A percentile compares a stretch with the other conserved stretches of the same genome.
Evolutionary conservation across 1,140 invertebrate species (phyloP).

Genomic region (Procambarus virginalis): DNA sequence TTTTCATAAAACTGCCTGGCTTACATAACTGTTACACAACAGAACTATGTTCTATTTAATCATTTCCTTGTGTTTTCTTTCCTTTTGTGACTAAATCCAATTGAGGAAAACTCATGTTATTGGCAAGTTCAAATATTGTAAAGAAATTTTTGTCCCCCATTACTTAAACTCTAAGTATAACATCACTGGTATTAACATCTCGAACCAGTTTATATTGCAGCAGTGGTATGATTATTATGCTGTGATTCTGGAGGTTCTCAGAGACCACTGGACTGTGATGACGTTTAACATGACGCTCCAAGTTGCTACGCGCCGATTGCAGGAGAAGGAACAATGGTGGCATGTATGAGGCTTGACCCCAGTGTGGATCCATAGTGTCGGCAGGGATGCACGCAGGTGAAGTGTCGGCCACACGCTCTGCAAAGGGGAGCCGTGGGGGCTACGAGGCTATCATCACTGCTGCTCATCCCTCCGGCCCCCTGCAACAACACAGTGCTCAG

Average conservation of each 20-base stretch:
- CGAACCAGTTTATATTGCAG: not conserved
- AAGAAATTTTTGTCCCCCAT: too few relatives aligned
- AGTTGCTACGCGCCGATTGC: slow-evolving; percentile 54
- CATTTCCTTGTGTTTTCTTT: too few relatives aligned
- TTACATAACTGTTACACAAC: not conserved
- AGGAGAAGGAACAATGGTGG: slow-evolving; percentile 69
- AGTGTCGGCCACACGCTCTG: slow-evolving; percentile 52
- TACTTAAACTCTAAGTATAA: too few relatives aligned
- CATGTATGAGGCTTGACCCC: slow-evolving; percentile 72
- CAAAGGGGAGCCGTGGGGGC: slow-evolving; percentile 34
- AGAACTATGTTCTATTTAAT: too few relatives aligned
- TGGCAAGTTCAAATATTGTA: too few relatives aligned
- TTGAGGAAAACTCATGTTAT: too few relatives aligned
- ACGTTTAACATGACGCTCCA: slow-evolving; percentile 41
- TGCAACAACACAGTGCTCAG: slow-evolving; percentile 47
- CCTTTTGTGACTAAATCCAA: too few relatives aligned
- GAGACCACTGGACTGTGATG: slow-evolving; percentile 15
- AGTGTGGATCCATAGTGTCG: slow-evolving; percentile 71
- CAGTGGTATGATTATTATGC: not conserved
- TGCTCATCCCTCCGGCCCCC: slow-evolving; percentile 37
- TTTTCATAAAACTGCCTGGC: not conserved
- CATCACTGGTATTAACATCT: not conserved
- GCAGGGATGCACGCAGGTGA: slow-evolving; percentile 56
- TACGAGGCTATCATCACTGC: slow-evolving; percentile 20
- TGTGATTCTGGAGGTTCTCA: not conserved